Evolutionary conservation across 2,888 invertebrate genomes (phyloP), one percentile per base, ranked within the genome.

Genomic region (Atherix ibis): DNA sequence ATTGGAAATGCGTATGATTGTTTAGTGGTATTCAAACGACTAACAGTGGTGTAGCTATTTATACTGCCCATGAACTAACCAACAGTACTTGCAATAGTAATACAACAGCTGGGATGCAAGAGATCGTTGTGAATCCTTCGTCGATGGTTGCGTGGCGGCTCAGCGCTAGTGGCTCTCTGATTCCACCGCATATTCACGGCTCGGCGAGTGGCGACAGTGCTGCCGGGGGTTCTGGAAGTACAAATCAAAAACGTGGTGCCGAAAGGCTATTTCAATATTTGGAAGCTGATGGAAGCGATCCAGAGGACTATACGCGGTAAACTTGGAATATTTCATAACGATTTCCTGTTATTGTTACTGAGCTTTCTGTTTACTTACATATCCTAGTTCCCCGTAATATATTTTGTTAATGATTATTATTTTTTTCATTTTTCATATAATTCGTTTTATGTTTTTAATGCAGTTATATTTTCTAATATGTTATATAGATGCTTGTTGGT

Each of bases 251-350:
- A 50, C 70, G 70, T 44, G 76, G 76, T 43, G 76, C 76, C 36
- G 75, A 74, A 45, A 65, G 76, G 39, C 66, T 77, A 35, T 77
- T 77, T 63, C 76, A 71, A 50, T 79, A 73, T 66, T 68, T 76
- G 66, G 79, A 74, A 62, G 79, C 78, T 42, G 77, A 77, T 63
- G 75, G 75, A 47, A 76, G 76, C 36, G 76, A 72, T 52, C 67
- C 67, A 50, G 65, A 66, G 50, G 62, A 62, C 50, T 62, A 62
- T 56, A 56, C 62, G 53, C 53, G 62, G 64, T 50, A 63, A 34
- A 45, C 35, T 50, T 32, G 57, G 56, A 45, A 55, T 58, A 27
- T 54, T 58, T 53, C 51, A 49, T 53, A 32, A 32, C 32, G 31
- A 18, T 30, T 40, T 28, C 26, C n/a, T 24, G 27, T 39, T 33